These are phyloP conservation scores for Eurypyga helias DNA, from an alignment of 2,113 vertebrate genomes.

Conservation along the genomic window DNA sequence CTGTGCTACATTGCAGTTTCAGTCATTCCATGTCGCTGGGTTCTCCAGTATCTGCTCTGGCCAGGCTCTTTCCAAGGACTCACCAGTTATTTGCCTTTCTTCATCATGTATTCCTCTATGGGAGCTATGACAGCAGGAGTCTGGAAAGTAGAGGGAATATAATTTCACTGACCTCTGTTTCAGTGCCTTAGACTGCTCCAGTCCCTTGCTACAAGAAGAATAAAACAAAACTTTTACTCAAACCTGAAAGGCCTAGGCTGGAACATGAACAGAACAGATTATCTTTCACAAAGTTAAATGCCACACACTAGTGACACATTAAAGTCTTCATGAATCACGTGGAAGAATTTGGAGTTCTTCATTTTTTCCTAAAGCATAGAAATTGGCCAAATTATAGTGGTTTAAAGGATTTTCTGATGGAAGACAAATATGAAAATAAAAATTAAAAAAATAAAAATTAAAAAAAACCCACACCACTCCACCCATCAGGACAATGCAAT, in stretches of 20 bases:
- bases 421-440: not conserved
- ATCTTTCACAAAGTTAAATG: not conserved
- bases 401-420: not conserved
- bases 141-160: not conserved
- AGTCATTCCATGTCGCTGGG: accelerated
- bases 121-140: not conserved
- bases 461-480: not conserved
- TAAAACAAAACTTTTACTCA: not conserved
- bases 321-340: not conserved
- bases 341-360: accelerated
- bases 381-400: not conserved
- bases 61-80: not conserved
- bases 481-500: not conserved
- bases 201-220: not conserved
- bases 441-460: too few species aligned
- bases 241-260: not conserved
- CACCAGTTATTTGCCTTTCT: not conserved
- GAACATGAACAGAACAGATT: not conserved
- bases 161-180: not conserved
- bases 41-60: not conserved
- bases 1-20: not conserved
- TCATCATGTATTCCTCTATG: too few species aligned
- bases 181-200: not conserved
- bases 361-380: not conserved
- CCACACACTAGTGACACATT: not conserved